A percentile compares a stretch with the other conserved stretches of the same genome.
Conservation (phyloP, 2,113 vertebrate species). For the Spea multiplicata region DNA sequence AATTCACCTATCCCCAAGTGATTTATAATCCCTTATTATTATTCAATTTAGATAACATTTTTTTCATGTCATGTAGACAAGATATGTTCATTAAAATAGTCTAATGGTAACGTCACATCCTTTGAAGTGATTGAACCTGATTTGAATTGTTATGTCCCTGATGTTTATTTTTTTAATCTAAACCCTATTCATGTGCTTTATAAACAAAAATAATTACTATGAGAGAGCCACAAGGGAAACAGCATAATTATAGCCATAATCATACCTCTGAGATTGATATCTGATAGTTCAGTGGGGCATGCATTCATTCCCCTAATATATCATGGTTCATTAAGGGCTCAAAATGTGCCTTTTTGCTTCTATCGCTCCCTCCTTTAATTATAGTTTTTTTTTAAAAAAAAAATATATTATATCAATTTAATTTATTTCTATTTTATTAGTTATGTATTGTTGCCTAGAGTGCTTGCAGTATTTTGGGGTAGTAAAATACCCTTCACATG, state of each 20-base stretch:
- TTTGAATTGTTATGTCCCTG: conserved; percentile 7
- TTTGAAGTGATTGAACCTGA: conserved; percentile 28
- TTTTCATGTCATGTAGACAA: conserved; percentile 40
- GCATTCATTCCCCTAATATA: too few relatives aligned
- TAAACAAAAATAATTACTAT: conserved; percentile 14
- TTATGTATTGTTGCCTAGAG: too few relatives aligned
- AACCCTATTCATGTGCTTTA: not conserved
- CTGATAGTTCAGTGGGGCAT: too few relatives aligned
- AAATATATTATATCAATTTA: too few relatives aligned
- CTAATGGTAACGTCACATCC: conserved; percentile 21
- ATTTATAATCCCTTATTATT: conserved; percentile 45
- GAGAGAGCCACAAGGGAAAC: not conserved
- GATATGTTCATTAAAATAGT: conserved; percentile 36
- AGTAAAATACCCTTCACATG: too few relatives aligned
- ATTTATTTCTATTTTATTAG: too few relatives aligned
- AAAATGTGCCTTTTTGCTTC: too few relatives aligned
- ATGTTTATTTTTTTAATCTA: not conserved
- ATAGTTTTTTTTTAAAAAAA: too few relatives aligned
- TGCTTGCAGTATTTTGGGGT: too few relatives aligned
- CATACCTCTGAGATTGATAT: not conserved
- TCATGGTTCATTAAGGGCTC: too few relatives aligned
- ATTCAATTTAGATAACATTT: conserved; percentile 37
- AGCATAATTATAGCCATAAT: not conserved
- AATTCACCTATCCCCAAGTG: conserved; percentile 29
- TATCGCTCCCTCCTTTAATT: too few relatives aligned